Percentiles rank a stretch among this genome's conserved stretches.
Evolutionary conservation across 2,113 vertebrate genomes (phyloP).

Genomic region (Platysternon megacephalum): DNA sequence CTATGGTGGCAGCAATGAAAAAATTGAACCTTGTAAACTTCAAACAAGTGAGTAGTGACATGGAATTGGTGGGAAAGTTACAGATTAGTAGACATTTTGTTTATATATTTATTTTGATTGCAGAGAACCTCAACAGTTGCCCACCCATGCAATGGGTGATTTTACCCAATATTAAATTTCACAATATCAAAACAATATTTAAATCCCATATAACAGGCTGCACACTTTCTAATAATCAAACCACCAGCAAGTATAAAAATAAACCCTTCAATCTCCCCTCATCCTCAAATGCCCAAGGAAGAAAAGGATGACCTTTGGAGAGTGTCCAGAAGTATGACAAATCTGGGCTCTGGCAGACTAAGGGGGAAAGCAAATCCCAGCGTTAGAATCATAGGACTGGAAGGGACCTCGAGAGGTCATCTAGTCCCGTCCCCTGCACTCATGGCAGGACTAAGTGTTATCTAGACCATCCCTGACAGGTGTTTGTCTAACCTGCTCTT

Average conservation of each 20-base stretch:
- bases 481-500: too few relatives aligned
- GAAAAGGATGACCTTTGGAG: not conserved
- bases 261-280: not conserved
- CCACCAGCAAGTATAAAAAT: not conserved
- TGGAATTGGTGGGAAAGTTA: conserved; percentile 26
- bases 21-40: conserved; percentile 79
- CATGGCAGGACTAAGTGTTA: too few relatives aligned
- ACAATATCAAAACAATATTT: not conserved
- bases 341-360: not conserved
- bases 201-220: not conserved
- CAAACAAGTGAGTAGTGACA: conserved; percentile 91
- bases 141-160: not conserved
- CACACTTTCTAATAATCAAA: not conserved
- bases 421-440: too few relatives aligned
- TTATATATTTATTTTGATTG: conserved; percentile 7
- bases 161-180: not conserved
- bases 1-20: conserved; percentile 79
- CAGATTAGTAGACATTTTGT: conserved; percentile 57
- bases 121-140: conserved; percentile 1
- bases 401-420: too few relatives aligned
- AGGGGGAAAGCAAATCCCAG: not conserved
- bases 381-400: too few relatives aligned
- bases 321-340: not conserved
- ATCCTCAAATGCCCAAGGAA: not conserved
- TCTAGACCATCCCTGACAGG: too few relatives aligned